These are phyloP conservation scores for Xylota segnis DNA, from an alignment of 2,888 invertebrate genomes.

Conservation along the genomic window DNA sequence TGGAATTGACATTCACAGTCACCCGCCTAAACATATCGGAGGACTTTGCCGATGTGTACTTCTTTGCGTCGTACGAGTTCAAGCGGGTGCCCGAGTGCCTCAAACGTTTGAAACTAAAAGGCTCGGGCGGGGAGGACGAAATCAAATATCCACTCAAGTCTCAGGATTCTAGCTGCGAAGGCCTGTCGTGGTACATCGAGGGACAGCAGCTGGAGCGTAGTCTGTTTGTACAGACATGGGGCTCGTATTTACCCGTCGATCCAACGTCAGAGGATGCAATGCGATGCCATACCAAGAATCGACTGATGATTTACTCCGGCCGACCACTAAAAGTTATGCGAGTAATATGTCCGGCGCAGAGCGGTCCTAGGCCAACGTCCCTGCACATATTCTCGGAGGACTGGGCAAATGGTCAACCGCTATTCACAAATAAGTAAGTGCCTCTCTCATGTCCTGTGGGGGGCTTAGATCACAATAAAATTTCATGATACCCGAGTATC, in stretches of 20 bases:
- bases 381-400: constrained; percentile 93
- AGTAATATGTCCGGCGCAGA: constrained; percentile 90
- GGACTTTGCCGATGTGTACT: constrained; percentile 92
- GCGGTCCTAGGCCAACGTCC: constrained; percentile 88
- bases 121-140: constrained; percentile 88
- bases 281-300: constrained; percentile 91
- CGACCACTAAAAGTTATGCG: constrained; percentile 86
- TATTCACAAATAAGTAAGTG: constrained; percentile 84
- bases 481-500: constrained; percentile 59
- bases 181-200: constrained; percentile 90
- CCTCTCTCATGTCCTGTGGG: constrained; percentile 53
- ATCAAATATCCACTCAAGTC: constrained; percentile 88
- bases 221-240: constrained; percentile 93
- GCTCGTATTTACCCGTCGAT: constrained; percentile 89
- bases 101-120: constrained; percentile 87
- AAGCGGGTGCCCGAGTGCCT: constrained; percentile 88
- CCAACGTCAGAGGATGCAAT: constrained; percentile 87
- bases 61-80: constrained; percentile 90
- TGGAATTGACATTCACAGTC: constrained; percentile 92
- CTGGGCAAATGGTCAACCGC: constrained; percentile 86
- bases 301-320: constrained; percentile 92
- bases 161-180: constrained; percentile 84
- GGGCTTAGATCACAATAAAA: constrained; percentile 69
- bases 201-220: constrained; percentile 92
- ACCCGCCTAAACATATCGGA: constrained; percentile 90